Evolutionary conservation across 2,113 vertebrate genomes (phyloP), one percentile per base, ranked within the genome.

Genomic region (Herpetotheres cachinnans): DNA sequence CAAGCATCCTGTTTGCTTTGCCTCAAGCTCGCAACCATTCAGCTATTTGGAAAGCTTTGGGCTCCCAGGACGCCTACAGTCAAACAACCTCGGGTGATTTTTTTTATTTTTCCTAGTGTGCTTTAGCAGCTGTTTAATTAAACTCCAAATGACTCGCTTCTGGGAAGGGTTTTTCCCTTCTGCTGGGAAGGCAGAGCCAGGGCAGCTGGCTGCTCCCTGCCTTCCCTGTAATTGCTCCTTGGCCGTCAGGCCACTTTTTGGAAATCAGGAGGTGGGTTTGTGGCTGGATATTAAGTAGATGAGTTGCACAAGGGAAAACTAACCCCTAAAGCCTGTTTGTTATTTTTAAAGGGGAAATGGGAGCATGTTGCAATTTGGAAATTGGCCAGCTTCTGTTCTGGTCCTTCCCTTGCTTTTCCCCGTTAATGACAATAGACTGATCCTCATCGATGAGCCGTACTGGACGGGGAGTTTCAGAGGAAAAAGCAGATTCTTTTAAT

Each of bases 51-150:
- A 94, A 95, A 63, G 82, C 88, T 54, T 56, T 73, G 56, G 61
- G 82, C 92, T 89, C 95, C 47, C 0, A 0, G 73, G 89, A 84
- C 0, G 1, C 76, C 79, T 94, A 17, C 72, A 85, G 78, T 90
- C 73, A 92, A 95, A 92, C 67, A 93, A 95, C 95, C 85, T 74
- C 2, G 5, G 85, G 91, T 87, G 85, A 65, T 93, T 50, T 54
- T 79, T 26, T 82, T 56, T 42, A 50, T 65, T 54, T 91, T 79
- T 79, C 65, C 69, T 91, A 40, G 16, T 1, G 0, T 91, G 81
- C 79, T 86, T 94, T 81, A 93, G 78, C 82, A 94, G 82, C 89
- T 95, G 87, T 95, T 97, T 95, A 91, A 96, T 96, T 97, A 96
- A 96, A 91, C 58, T 84, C 78, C 36, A 85, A 54, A 80, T 82